Conservation (phyloP, 2,888 invertebrate species). For the Eupithecia subfuscata region DNA sequence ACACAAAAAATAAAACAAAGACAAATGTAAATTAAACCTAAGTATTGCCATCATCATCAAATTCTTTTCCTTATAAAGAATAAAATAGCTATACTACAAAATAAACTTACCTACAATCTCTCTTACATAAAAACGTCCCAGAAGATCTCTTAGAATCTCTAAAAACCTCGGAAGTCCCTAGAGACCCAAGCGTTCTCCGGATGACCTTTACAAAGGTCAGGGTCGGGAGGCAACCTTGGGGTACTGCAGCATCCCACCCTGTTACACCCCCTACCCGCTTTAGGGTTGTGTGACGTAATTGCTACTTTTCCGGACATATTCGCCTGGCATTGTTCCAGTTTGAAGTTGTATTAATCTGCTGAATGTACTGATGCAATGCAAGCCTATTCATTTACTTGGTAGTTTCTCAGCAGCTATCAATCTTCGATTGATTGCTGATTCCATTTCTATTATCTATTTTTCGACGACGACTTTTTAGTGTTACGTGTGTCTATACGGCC, state of each 20-base stretch:
- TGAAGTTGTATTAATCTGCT: background rate
- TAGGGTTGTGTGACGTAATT: conserved; percentile 5
- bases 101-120: background rate
- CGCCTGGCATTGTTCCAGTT: background rate
- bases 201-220: conserved; percentile 51
- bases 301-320: background rate
- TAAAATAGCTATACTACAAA: background rate
- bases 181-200: conserved; percentile 1
- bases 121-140: background rate
- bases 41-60: background rate
- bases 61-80: background rate
- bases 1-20: no score
- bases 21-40: no score
- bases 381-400: background rate
- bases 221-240: conserved; percentile 55
- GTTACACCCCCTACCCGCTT: conserved; percentile 17
- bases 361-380: background rate
- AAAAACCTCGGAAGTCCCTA: conserved; percentile 6
- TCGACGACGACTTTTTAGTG: no score
- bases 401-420: background rate
- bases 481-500: no score
- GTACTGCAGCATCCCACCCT: conserved; percentile 56
- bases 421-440: background rate
- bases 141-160: background rate
- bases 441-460: no score